Evolutionary conservation across 2,113 vertebrate genomes (phyloP).

Genomic region (Anguilla japonica): DNA sequence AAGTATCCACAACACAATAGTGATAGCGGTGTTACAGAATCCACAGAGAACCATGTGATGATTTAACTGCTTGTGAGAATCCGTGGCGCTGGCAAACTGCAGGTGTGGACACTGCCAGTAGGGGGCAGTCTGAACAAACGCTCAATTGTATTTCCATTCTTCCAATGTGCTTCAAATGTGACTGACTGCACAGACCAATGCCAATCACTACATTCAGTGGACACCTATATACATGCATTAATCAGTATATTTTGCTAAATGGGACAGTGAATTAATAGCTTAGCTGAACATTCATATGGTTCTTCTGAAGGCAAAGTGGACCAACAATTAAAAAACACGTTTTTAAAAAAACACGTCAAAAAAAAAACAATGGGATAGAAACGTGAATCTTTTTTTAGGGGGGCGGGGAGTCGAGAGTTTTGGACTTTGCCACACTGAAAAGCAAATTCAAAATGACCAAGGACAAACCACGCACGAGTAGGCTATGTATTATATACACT

Average conservation of each 20-base stretch:
- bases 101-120: conserved; percentile 28
- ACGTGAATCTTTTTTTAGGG: background rate
- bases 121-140: conserved; percentile 34
- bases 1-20: background rate
- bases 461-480: background rate
- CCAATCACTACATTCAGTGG: background rate
- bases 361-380: background rate
- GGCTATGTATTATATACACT: background rate
- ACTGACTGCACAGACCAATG: background rate
- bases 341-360: background rate
- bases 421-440: background rate
- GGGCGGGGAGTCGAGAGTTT: background rate
- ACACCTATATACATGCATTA: background rate
- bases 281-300: background rate
- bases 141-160: conserved; percentile 4
- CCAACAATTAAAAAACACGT: background rate
- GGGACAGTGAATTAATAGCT: background rate
- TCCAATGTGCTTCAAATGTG: conserved; percentile 13
- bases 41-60: background rate
- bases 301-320: background rate
- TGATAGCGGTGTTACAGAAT: background rate
- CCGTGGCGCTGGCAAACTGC: conserved; percentile 1
- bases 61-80: background rate
- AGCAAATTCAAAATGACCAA: background rate
- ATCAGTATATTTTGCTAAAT: background rate